Evolutionary conservation across 2,888 invertebrate genomes (phyloP).

Genomic region (Mesorhabditis sp.): DNA sequence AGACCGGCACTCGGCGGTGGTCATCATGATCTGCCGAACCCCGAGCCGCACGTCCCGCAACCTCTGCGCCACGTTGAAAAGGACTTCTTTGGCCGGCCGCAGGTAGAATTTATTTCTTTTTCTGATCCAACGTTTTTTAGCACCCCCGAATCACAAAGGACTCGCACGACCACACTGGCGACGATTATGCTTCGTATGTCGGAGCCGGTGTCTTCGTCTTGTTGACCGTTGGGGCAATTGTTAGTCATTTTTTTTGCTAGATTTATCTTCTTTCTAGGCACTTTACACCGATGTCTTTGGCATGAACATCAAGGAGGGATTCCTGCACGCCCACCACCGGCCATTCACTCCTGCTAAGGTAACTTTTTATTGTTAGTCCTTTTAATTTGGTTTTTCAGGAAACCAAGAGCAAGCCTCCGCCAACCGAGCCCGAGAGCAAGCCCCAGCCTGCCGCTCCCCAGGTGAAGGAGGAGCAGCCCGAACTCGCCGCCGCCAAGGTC

Average conservation of each 20-base stretch:
- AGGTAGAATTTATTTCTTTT: not conserved
- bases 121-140: not conserved
- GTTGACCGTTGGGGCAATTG: slow-evolving; percentile 30
- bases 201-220: slow-evolving; percentile 31
- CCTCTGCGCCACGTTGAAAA: not conserved
- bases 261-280: slow-evolving; percentile 6
- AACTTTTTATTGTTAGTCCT: too few relatives aligned
- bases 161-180: slow-evolving; percentile 5
- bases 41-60: not conserved
- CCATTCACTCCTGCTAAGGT: not conserved
- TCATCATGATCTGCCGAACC: slow-evolving; percentile 3
- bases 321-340: slow-evolving; percentile 11
- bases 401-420: too few relatives aligned
- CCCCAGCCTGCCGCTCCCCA: not conserved
- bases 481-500: too few relatives aligned
- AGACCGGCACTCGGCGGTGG: not conserved
- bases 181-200: slow-evolving; percentile 23
- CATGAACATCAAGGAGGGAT: slow-evolving; percentile 10
- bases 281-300: slow-evolving; percentile 13
- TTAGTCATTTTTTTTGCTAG: slow-evolving; percentile 13
- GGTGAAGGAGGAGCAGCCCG: too few relatives aligned
- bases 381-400: too few relatives aligned
- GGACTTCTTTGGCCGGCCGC: not conserved
- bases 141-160: not conserved
- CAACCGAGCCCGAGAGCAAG: too few relatives aligned